phyloP scores from a whole-genome alignment of 2,888 invertebrate genomes.

The Empis livida region DNA sequence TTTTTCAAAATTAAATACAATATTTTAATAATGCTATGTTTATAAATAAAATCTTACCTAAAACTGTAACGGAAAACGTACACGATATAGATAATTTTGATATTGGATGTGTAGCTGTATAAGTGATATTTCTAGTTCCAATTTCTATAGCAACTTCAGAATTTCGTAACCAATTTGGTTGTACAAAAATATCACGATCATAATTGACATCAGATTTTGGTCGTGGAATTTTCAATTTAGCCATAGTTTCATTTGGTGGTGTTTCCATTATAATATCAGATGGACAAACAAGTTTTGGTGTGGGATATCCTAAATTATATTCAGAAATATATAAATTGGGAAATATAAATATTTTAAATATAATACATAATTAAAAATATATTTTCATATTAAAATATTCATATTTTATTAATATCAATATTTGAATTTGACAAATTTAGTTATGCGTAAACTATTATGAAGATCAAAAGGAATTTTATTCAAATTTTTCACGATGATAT shows the following conservation, averaged over 20 bases:
- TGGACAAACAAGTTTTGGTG: constrained; percentile 41
- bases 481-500: not conserved
- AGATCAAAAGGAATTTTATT: not conserved
- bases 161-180: constrained; percentile 39
- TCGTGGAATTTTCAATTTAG: constrained; percentile 38
- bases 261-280: constrained; percentile 37
- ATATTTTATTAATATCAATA: not conserved
- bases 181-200: constrained; percentile 37
- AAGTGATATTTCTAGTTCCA: constrained; percentile 38
- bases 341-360: too few species aligned
- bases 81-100: constrained; percentile 26
- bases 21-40: too few species aligned
- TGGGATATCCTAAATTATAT: constrained; percentile 29
- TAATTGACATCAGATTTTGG: constrained; percentile 42
- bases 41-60: constrained; percentile 9
- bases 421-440: not conserved
- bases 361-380: not conserved
- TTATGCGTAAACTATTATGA: not conserved
- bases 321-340: too few species aligned
- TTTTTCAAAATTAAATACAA: too few species aligned
- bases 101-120: constrained; percentile 38
- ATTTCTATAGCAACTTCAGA: constrained; percentile 37
- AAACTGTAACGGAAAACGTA: constrained; percentile 12
- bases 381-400: too few species aligned
- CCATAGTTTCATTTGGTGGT: constrained; percentile 33